Evolutionary conservation across 1,140 invertebrate species (phyloP), one percentile per base, ranked within the genome.

Genomic region (Bombus sibiricus): DNA sequence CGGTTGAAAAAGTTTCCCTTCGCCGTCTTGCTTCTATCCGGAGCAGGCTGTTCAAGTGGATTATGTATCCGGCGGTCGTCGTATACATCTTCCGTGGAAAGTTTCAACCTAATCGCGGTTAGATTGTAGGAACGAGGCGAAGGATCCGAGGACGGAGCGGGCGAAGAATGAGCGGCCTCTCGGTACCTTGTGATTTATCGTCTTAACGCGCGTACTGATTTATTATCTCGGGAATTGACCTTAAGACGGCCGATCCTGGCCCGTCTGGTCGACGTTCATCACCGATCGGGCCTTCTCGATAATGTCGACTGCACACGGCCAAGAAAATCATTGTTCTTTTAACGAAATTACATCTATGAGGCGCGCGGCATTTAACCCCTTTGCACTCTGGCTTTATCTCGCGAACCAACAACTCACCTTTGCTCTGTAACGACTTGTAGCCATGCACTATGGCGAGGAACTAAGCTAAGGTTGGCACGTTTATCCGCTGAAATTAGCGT

Each of bases 191-290:
- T 81, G 85, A 90, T 90, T 90, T 90, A 90, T 90, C 83, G 89
- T 43, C 62, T 69, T 78, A 86, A 89, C 86, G 82, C 86, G 85
- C 64, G 75, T 90, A 87, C 86, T 81, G 89, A 91, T 91, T 88
- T 86, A 90, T 90, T 86, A 90, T 90, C 88, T 88, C 81, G 78
- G 43, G 73, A 78, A 83, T 90, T 80, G 86, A 87, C 86, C 79
- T 78, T 62, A 71, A 71, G 86, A 78, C 88, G 74, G 47, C 68
- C 78, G 87, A 85, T 81, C 78, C 73, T 75, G 66, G 81, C 74
- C 77, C 53, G 39, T 25, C 64, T 34, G 53, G 41, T 47, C 76
- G 43, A 53, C 69, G 78, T 66, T 37, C 13, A 57, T 71, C 83
- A 83, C 62, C 84, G 88, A 89, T 89, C 80, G 88, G 76, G 66